Conservation (phyloP, 2,888 invertebrate species). For the Aphrophora alni region DNA sequence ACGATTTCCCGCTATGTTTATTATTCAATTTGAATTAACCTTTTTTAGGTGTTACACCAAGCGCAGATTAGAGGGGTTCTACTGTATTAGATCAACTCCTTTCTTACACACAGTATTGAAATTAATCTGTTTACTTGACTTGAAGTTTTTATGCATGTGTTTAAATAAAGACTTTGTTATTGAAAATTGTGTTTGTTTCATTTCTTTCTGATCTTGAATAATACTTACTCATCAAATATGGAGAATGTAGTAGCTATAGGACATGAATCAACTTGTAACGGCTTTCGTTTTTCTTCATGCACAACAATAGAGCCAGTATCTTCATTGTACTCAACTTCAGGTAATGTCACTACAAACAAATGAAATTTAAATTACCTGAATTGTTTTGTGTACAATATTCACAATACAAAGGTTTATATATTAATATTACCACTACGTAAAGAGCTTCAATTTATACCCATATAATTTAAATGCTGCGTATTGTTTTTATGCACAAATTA, state of each 20-base stretch:
- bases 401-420: neutral
- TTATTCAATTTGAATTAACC: too few relatives aligned
- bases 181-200: too few relatives aligned
- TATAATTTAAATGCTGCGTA: too few relatives aligned
- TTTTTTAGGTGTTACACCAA: too few relatives aligned
- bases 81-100: too few relatives aligned
- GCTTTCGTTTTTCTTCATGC: constrained; percentile 62
- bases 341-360: constrained; percentile 68
- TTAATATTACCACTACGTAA: neutral
- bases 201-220: constrained; percentile 7
- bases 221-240: constrained; percentile 72
- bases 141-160: too few relatives aligned
- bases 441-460: neutral
- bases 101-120: too few relatives aligned
- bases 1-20: too few relatives aligned
- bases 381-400: neutral
- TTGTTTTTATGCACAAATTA: too few relatives aligned
- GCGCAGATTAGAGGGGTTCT: too few relatives aligned
- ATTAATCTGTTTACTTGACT: too few relatives aligned
- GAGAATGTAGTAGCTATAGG: constrained; percentile 79
- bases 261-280: constrained; percentile 64
- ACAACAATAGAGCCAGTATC: constrained; percentile 72
- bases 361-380: constrained; percentile 28
- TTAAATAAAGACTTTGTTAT: too few relatives aligned
- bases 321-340: constrained; percentile 70